Evolutionary conservation across 2,113 vertebrate genomes (phyloP).

Genomic region (Tragelaphus strepsiceros): DNA sequence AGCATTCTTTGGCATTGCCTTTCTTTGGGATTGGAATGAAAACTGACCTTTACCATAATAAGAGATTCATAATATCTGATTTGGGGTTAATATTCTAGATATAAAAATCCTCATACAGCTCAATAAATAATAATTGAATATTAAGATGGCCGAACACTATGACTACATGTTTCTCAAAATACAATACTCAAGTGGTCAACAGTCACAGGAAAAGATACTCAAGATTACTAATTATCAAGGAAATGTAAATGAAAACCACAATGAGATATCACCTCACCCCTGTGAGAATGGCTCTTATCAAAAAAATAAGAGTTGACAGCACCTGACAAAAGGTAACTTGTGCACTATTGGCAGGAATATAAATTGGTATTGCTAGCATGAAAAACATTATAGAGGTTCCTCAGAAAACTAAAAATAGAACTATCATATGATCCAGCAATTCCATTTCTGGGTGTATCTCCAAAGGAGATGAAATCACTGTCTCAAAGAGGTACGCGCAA

Average conservation of each 20-base stretch:
- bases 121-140: not conserved
- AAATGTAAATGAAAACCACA: not conserved
- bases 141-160: not conserved
- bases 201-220: not conserved
- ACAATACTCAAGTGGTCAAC: not conserved
- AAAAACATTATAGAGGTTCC: not conserved
- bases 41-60: not conserved
- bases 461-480: not conserved
- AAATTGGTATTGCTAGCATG: not conserved
- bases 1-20: no score
- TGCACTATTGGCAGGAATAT: not conserved
- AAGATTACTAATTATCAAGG: not conserved
- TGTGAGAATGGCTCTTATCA: not conserved
- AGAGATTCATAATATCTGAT: not conserved
- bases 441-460: not conserved
- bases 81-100: not conserved
- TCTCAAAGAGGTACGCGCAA: not conserved
- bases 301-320: not conserved
- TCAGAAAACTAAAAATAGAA: not conserved
- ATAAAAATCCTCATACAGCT: not conserved
- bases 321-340: not conserved
- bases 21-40: no score
- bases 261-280: not conserved
- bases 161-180: not conserved
- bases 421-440: not conserved